A percentile compares a stretch with the other conserved stretches of the same genome.
Evolutionary conservation across 2,113 vertebrate genomes (phyloP).

Genomic region (Neolamprologus longior): DNA sequence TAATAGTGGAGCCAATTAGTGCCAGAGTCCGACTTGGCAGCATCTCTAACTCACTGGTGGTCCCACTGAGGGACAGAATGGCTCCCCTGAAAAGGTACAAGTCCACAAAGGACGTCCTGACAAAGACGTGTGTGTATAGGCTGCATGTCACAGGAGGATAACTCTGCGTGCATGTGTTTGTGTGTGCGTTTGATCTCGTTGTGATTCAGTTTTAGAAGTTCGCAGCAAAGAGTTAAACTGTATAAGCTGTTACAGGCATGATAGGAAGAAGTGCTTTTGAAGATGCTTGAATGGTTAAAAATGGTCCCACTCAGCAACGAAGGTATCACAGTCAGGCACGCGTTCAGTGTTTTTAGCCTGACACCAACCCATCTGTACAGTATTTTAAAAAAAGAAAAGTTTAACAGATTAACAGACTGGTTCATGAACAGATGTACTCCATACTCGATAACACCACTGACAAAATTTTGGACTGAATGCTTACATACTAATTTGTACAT

Average conservation of each 20-base stretch:
- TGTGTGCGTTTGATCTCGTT: neutral
- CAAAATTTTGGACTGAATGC: neutral
- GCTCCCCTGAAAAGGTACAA: constrained; percentile 62
- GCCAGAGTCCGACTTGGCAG: constrained; percentile 60
- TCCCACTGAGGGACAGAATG: constrained; percentile 61
- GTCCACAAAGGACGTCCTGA: constrained; percentile 53
- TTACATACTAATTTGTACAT: neutral
- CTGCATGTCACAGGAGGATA: constrained; percentile 42
- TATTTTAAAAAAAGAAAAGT: neutral
- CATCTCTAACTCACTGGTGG: constrained; percentile 57
- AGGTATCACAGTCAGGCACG: neutral
- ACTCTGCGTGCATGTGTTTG: neutral
- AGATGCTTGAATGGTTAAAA: neutral
- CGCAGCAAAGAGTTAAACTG: neutral
- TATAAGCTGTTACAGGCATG: neutral
- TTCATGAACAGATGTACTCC: neutral
- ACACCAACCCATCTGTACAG: neutral
- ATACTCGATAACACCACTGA: neutral
- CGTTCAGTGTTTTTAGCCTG: neutral
- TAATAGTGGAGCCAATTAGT: constrained; percentile 59
- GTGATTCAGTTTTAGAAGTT: neutral
- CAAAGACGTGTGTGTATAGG: constrained; percentile 53
- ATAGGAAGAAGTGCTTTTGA: neutral
- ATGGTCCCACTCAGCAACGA: neutral
- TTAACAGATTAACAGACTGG: neutral